Conservation (phyloP, 2,888 invertebrate genomes). For the Latrodectus elegans region DNA sequence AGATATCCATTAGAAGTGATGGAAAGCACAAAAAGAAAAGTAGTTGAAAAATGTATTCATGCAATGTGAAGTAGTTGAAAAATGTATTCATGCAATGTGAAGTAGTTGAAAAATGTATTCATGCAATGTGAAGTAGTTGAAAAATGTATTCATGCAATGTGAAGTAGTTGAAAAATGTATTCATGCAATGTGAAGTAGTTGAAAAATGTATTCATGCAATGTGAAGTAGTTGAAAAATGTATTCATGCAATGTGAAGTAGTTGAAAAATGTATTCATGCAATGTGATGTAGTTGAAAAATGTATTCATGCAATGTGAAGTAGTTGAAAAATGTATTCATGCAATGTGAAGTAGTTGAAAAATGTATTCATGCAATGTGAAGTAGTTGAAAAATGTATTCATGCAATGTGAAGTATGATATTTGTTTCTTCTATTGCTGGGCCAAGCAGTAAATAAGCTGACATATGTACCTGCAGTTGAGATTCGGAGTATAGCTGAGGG, state of each 20-base stretch:
- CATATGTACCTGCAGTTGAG: conserved; percentile 52
- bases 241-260: neutral
- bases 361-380: neutral
- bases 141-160: neutral
- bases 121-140: neutral
- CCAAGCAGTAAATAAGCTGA: neutral
- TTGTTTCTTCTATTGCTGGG: neutral
- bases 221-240: neutral
- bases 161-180: neutral
- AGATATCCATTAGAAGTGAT: no score
- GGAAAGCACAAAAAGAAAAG: no score
- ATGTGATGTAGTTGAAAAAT: neutral
- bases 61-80: neutral
- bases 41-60: neutral
- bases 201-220: neutral
- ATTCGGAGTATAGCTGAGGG: conserved; percentile 58
- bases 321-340: neutral
- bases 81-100: neutral
- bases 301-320: neutral
- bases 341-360: neutral
- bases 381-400: neutral
- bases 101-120: neutral
- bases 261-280: neutral
- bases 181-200: neutral
- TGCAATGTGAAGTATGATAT: neutral